A percentile compares a stretch with the other conserved stretches of the same genome.
phyloP scores from a whole-genome alignment of 1,140 invertebrate species.

The Megalonaias nervosa region DNA sequence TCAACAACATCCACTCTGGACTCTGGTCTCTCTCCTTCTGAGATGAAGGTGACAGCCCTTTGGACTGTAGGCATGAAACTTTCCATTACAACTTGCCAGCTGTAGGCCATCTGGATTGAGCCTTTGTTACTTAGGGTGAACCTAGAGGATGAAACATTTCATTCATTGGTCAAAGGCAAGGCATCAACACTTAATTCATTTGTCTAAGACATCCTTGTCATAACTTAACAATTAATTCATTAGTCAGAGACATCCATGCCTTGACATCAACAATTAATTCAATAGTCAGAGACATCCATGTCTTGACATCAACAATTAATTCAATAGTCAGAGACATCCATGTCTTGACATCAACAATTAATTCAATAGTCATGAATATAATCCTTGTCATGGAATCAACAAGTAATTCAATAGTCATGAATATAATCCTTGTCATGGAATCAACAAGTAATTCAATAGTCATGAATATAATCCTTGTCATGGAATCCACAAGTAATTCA shows the following conservation, averaged over 20 bases:
- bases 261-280: not conserved
- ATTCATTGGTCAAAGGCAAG: not conserved
- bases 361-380: no score
- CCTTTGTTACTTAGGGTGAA: slow-evolving; percentile 66
- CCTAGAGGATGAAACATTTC: slow-evolving; percentile 40
- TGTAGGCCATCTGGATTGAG: slow-evolving; percentile 65
- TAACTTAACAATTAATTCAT: not conserved
- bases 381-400: no score
- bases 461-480: no score
- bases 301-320: not conserved
- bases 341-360: no score
- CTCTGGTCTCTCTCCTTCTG: slow-evolving; percentile 57
- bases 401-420: no score
- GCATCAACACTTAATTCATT: not conserved
- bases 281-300: not conserved
- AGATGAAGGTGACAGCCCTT: slow-evolving; percentile 66
- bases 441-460: no score
- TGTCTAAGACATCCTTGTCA: not conserved
- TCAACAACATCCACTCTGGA: slow-evolving; percentile 60
- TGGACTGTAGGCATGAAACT: slow-evolving; percentile 58
- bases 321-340: no score
- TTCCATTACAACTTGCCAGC: slow-evolving; percentile 70
- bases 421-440: no score
- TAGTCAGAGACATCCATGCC: not conserved
- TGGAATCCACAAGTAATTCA: no score